These are phyloP conservation scores for Cerceris ruficornis DNA, from an alignment of 2,888 invertebrate species.

Conservation along the genomic window DNA sequence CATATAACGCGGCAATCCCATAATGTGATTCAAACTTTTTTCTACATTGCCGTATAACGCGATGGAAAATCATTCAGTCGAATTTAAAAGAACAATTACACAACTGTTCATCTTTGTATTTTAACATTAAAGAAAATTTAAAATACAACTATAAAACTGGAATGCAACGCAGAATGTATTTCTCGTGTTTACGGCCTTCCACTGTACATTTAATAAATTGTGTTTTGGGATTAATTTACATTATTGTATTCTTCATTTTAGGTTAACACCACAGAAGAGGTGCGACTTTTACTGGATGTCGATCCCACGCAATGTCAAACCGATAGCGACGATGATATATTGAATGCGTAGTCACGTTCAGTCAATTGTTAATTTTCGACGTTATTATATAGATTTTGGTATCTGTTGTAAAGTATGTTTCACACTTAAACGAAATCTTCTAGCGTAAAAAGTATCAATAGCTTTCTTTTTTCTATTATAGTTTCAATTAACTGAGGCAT, in stretches of 20 bases:
- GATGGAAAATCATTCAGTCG: too few species aligned
- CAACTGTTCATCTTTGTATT: too few species aligned
- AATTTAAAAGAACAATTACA: too few species aligned
- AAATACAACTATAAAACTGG: too few species aligned
- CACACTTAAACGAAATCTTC: background rate
- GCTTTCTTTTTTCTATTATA: background rate
- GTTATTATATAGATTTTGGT: background rate
- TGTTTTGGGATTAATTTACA: too few species aligned
- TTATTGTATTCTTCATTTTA: slow-evolving; percentile 48
- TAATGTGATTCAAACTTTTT: too few species aligned
- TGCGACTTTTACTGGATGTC: slow-evolving; percentile 72
- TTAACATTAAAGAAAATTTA: too few species aligned
- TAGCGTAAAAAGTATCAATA: background rate
- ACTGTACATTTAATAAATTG: too few species aligned
- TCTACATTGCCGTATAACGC: too few species aligned
- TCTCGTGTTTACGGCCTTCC: too few species aligned
- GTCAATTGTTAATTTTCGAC: background rate
- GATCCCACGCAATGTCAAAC: slow-evolving; percentile 72
- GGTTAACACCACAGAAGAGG: slow-evolving; percentile 76
- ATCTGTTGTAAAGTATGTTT: background rate
- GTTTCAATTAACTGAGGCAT: background rate
- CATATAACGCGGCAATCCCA: too few species aligned
- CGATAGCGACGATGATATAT: slow-evolving; percentile 75
- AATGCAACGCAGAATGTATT: too few species aligned
- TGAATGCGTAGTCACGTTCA: slow-evolving; percentile 63